Evolutionary conservation across 1,140 invertebrate species (phyloP).

Genomic region (Limonius californicus): DNA sequence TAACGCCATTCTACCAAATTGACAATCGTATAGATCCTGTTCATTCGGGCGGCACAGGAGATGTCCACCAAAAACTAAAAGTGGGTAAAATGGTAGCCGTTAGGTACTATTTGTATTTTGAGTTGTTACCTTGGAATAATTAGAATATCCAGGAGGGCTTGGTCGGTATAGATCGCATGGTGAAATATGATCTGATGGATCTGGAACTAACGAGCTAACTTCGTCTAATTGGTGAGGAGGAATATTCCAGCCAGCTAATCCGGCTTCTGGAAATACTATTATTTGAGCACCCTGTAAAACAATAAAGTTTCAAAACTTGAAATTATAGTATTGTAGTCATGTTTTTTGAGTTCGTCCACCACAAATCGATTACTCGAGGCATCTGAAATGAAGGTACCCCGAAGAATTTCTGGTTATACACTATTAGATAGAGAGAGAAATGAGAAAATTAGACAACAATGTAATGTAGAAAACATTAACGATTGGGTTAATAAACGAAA

Average conservation of each 20-base stretch:
- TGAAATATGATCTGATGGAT: neutral
- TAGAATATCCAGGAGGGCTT: neutral
- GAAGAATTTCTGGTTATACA: no score
- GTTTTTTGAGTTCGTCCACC: neutral
- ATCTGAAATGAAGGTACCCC: no score
- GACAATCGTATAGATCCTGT: conserved; percentile 61
- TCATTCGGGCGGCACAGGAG: conserved; percentile 45
- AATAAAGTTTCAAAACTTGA: conserved; percentile 22
- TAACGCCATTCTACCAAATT: conserved; percentile 54
- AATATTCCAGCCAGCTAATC: conserved; percentile 42
- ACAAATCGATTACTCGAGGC: no score
- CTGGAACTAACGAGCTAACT: neutral
- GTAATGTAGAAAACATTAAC: no score
- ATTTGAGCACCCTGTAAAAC: conserved; percentile 63
- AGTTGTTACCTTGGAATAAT: neutral
- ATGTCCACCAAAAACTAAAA: conserved; percentile 48
- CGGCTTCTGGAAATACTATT: conserved; percentile 79
- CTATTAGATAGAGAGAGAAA: no score
- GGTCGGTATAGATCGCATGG: no score
- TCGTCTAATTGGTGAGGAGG: neutral
- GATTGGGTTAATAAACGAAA: no score
- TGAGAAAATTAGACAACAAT: no score
- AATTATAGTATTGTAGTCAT: conserved; percentile 4
- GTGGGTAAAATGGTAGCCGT: neutral
- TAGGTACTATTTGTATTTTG: neutral